These are phyloP conservation scores for Smittia aterrima DNA, from an alignment of 2,888 invertebrate genomes.

Conservation along the genomic window DNA sequence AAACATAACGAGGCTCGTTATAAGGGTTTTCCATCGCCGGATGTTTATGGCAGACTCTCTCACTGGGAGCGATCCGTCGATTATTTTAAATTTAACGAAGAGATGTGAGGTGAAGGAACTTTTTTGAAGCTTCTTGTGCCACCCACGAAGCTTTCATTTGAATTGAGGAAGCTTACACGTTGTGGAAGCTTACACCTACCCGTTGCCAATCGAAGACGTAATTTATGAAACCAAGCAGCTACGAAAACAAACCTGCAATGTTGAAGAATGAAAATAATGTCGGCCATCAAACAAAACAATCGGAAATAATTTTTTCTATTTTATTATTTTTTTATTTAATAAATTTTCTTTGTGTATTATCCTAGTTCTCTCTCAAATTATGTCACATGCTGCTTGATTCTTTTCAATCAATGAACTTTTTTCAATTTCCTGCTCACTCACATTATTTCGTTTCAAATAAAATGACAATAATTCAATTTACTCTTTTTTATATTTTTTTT, in stretches of 20 bases:
- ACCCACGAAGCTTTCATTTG: too few species aligned
- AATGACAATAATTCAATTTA: not conserved
- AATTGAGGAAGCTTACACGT: too few species aligned
- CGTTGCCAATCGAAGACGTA: too few species aligned
- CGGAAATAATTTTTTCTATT: not conserved
- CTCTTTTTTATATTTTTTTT: not conserved
- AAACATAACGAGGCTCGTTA: not conserved
- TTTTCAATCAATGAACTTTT: not conserved
- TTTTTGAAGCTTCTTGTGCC: too few species aligned
- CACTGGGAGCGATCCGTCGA: too few species aligned
- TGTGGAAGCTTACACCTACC: too few species aligned
- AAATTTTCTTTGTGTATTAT: slow-evolving; percentile 4
- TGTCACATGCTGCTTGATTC: slow-evolving; percentile 2
- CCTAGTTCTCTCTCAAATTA: not conserved
- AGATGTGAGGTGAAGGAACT: too few species aligned
- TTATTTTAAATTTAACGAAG: too few species aligned
- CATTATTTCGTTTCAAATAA: not conserved
- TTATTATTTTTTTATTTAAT: slow-evolving; percentile 11
- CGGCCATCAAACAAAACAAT: too few species aligned
- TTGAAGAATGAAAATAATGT: too few species aligned
- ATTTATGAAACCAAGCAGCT: too few species aligned
- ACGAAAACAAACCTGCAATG: too few species aligned
- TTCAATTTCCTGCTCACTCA: not conserved
- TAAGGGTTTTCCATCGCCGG: not conserved
- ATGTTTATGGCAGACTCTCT: slow-evolving; percentile 1